These are phyloP conservation scores for Pardalotus punctatus DNA, from an alignment of 2,113 vertebrate genomes.

Conservation along the genomic window DNA sequence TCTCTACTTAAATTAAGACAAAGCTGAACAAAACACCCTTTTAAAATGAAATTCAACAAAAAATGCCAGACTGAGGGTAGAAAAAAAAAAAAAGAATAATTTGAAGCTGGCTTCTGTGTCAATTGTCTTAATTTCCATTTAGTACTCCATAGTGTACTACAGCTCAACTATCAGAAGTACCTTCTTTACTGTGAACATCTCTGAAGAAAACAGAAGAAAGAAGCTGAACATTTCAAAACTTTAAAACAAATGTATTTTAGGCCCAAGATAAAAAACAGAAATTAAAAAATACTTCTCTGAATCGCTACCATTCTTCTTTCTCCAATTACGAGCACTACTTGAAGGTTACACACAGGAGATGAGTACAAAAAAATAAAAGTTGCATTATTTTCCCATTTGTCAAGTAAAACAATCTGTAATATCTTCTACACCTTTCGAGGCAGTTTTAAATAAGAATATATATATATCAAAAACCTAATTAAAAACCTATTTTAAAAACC, in stretches of 20 bases:
- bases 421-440: neutral
- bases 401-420: neutral
- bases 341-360: neutral
- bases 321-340: neutral
- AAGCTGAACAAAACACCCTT: neutral
- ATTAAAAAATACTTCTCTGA: neutral
- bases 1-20: neutral
- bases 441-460: neutral
- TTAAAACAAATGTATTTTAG: slow-evolving; percentile 31
- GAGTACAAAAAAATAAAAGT: neutral
- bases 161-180: slow-evolving; percentile 41
- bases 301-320: neutral
- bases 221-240: slow-evolving; percentile 58
- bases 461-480: too few species aligned
- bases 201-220: slow-evolving; percentile 61
- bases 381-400: neutral
- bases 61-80: neutral
- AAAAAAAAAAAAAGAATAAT: neutral
- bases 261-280: neutral
- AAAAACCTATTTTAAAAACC: neutral
- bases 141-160: slow-evolving; percentile 26
- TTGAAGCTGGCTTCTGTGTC: neutral
- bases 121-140: slow-evolving; percentile 32
- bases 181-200: slow-evolving; percentile 56
- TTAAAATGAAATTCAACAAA: neutral